Conservation (phyloP, 2,113 vertebrate genomes). For the Thamnaconus septentrionalis region DNA sequence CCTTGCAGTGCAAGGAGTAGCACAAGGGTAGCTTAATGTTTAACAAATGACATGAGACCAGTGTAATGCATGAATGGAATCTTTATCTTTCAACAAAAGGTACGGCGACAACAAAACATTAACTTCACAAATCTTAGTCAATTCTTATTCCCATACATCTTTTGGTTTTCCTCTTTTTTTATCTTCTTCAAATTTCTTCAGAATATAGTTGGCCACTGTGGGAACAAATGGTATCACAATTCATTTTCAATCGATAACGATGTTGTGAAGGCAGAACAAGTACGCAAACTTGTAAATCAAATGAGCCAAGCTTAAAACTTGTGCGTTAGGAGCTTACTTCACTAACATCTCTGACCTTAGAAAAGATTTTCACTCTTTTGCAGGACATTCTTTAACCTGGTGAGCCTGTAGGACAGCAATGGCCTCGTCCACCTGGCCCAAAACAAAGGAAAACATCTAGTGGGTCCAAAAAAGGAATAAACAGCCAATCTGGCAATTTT, state of each 20-base stretch:
- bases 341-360: conserved; percentile 53
- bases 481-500: background rate
- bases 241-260: background rate
- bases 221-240: background rate
- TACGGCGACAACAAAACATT: conserved; percentile 45
- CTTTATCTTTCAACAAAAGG: conserved; percentile 68
- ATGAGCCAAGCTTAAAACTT: background rate
- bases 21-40: background rate
- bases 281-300: background rate
- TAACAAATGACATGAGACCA: conserved; percentile 38
- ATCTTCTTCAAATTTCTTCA: conserved; percentile 22
- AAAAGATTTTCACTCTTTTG: conserved; percentile 63
- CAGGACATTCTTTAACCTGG: conserved; percentile 71
- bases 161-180: background rate
- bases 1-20: background rate
- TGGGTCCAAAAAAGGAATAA: background rate
- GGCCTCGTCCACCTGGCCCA: conserved; percentile 86
- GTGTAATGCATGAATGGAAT: conserved; percentile 64
- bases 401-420: conserved; percentile 91
- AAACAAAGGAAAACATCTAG: background rate
- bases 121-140: conserved; percentile 31
- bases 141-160: conserved; percentile 7
- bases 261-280: background rate
- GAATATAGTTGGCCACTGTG: conserved; percentile 31
- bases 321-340: too few species aligned